Evolutionary conservation across 2,113 vertebrate genomes (phyloP).

Genomic region (Ornithorhynchus anatinus): DNA sequence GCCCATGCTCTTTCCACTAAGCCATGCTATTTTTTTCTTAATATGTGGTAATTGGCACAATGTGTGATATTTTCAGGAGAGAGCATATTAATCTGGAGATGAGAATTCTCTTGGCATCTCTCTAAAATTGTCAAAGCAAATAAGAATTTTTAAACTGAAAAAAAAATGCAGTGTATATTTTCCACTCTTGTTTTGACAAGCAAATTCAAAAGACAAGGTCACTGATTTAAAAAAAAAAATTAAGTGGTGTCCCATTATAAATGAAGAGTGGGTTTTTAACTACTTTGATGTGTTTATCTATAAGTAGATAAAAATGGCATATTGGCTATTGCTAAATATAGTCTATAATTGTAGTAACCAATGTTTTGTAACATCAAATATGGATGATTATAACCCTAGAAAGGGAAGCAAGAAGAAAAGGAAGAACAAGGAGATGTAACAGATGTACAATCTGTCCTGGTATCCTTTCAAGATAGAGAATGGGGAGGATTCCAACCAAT

Average conservation of each 20-base stretch:
- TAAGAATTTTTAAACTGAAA: slow-evolving; percentile 1
- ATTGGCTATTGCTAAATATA: not conserved
- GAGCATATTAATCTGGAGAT: not conserved
- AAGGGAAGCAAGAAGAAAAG: not conserved
- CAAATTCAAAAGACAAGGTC: no score
- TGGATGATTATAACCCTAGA: not conserved
- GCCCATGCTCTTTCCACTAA: no score
- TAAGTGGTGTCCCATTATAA: not conserved
- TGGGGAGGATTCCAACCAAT: not conserved
- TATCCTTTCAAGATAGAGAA: not conserved
- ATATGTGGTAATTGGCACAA: not conserved
- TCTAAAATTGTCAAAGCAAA: not conserved
- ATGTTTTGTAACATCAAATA: not conserved
- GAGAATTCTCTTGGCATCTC: not conserved
- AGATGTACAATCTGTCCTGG: not conserved
- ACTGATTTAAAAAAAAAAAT: no score
- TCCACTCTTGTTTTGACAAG: no score
- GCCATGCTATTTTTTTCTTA: no score
- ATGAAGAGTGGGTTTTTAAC: not conserved
- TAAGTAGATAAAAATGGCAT: not conserved
- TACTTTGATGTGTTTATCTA: not conserved
- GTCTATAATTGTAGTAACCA: no score
- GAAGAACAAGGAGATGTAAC: not conserved
- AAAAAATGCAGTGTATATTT: no score
- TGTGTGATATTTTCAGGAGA: not conserved